Base-by-base conservation (phyloP, 1,140 invertebrate genomes). In the Scylla paramamosain region DNA sequence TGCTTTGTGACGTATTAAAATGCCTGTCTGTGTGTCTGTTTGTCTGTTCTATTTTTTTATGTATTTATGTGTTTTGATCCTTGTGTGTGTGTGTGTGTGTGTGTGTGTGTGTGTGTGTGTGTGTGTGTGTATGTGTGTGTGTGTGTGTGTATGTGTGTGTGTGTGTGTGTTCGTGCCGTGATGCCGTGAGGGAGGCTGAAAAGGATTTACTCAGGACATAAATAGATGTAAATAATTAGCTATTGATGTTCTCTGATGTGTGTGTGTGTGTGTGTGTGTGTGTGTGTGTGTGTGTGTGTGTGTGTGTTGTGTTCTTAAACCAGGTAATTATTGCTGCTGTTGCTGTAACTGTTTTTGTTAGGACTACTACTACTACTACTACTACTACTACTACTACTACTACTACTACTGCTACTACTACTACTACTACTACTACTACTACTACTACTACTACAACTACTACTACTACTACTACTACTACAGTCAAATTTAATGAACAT, bases 111-210 rank as follows among this genome's bases (percentile, higher is more conserved):
- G 86, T 88, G 86, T 88, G 86, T 88, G 28, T 31, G 31, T 32
- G 29, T 88, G 86, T 88, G 86, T 88, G 86, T 88, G 86, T 88
- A 2, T 88, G 86, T 88, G 86, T 88, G 84, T 87, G 84, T 87
- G 84, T 32, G 39, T 45, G 31, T 31, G 29, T 45, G 39, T 87
- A 16, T 67, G 59, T 67, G 59, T 67, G 59, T 67, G 59, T 67
- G 59, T 67, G 59, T 67, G 59, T 8, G 8, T 67, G 59, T 14
- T 10, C n/a, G 67, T 59, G 52, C 10, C 52, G 2, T 3, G 52
- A 59, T 39, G 39, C 39, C 39, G 39, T 39, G 39, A 2, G 39
- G 6, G 39, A 39, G 39, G 39, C 39, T 39, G 39, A 39, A 39
- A 39, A 39, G 39, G 39, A 2, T 39, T 39, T 39, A 39, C 6